Percentiles rank a stretch among this genome's conserved stretches.
Evolutionary conservation across 2,888 invertebrate genomes (phyloP).

Genomic region (Poecilobothrus nobilitatus): DNA sequence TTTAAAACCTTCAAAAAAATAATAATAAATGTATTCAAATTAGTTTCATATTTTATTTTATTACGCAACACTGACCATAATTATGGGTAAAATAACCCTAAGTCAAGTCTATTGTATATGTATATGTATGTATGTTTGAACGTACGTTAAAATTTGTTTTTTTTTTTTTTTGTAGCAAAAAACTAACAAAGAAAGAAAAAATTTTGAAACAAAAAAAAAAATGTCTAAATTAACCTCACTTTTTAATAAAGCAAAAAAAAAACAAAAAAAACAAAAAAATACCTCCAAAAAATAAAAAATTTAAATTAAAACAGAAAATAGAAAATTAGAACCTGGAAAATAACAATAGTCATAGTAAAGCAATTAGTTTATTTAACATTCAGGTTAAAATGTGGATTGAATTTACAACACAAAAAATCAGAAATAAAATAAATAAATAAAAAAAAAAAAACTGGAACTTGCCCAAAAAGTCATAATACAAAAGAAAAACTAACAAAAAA

Average conservation of each 20-base stretch:
- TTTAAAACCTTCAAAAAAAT: background rate
- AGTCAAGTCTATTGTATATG: background rate
- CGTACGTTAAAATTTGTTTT: background rate
- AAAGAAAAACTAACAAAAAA: too few species aligned
- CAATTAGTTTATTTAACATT: background rate
- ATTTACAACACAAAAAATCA: too few species aligned
- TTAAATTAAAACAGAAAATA: background rate
- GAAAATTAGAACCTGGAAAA: slow-evolving; percentile 4
- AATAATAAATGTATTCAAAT: slow-evolving; percentile 6
- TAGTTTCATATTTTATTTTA: slow-evolving; percentile 6
- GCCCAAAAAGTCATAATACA: background rate
- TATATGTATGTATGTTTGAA: background rate
- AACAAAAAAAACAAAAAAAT: too few species aligned
- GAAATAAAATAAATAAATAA: too few species aligned
- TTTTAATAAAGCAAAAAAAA: background rate
- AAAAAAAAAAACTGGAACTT: background rate
- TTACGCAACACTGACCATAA: slow-evolving; percentile 6
- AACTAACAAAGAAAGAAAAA: background rate
- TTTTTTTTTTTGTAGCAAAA: background rate
- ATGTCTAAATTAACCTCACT: background rate
- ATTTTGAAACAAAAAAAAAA: background rate
- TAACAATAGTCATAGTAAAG: background rate
- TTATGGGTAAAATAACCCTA: slow-evolving; percentile 2
- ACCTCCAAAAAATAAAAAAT: background rate
- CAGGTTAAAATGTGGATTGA: background rate